A percentile compares a stretch with the other conserved stretches of the same genome.
Conservation (phyloP, 2,113 vertebrate species). For the Acanthisitta chloris region DNA sequence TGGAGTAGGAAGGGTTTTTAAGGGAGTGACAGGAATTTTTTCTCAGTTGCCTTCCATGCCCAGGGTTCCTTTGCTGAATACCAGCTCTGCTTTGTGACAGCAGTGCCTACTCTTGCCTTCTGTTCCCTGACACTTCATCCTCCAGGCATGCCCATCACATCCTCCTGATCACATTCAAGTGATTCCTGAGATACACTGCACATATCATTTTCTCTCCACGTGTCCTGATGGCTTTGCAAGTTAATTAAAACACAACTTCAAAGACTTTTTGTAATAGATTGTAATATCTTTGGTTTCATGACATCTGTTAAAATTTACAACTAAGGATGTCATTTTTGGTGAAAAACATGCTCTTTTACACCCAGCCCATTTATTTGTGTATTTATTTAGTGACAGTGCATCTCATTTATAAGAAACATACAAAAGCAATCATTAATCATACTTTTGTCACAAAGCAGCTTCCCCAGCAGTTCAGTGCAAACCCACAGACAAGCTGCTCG, state of each 20-base stretch:
- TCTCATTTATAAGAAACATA: constrained; percentile 37
- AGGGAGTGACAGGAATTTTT: not conserved
- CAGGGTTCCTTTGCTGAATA: not conserved
- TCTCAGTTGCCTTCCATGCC: not conserved
- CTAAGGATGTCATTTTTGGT: constrained; percentile 31
- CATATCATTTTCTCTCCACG: not conserved
- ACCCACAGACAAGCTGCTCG: not conserved
- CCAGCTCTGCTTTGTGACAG: rapidly evolving
- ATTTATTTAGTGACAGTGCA: constrained; percentile 48
- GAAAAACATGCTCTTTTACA: constrained; percentile 32
- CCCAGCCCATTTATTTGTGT: constrained; percentile 55
- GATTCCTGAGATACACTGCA: not conserved
- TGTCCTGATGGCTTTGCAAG: not conserved
- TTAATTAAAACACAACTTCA: constrained; percentile 56
- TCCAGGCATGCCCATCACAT: not conserved
- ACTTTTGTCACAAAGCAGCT: constrained; percentile 19
- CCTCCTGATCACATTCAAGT: not conserved
- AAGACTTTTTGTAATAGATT: not conserved
- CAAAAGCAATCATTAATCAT: constrained; percentile 60
- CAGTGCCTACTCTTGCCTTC: not conserved
- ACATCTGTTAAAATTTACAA: constrained; percentile 50
- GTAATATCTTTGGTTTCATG: constrained; percentile 8
- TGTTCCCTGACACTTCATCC: not conserved
- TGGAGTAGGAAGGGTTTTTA: rapidly evolving
- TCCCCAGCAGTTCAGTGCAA: not conserved